Percentiles rank a stretch among this genome's conserved stretches.
Conservation (phyloP, 2,113 vertebrate genomes). For the Anthoscopus minutus region DNA sequence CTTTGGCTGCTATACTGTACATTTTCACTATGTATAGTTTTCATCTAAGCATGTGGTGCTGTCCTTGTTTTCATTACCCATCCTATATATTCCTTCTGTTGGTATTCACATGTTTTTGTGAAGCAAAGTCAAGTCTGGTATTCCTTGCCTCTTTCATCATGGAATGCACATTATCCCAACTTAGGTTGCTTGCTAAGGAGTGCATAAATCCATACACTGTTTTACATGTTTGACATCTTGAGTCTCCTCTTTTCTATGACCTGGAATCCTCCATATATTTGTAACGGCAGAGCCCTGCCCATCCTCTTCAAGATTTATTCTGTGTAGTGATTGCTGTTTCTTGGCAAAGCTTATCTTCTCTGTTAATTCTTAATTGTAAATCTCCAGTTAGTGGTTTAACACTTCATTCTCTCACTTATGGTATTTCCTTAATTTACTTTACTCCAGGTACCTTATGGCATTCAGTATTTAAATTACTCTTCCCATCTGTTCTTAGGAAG, state of each 20-base stretch:
- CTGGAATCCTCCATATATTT: background rate
- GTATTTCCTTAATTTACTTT: constrained; percentile 47
- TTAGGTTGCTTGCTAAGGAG: background rate
- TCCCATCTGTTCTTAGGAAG: constrained; percentile 42
- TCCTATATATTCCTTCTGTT: background rate
- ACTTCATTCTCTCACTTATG: background rate
- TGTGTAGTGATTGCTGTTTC: background rate
- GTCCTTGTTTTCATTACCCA: background rate
- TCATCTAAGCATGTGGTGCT: background rate
- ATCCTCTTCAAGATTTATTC: background rate
- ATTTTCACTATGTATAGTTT: background rate
- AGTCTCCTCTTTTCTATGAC: background rate
- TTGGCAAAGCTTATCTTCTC: background rate
- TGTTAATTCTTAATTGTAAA: constrained; percentile 42
- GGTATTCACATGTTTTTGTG: background rate
- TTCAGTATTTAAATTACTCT: constrained; percentile 23
- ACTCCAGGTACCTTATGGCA: constrained; percentile 40
- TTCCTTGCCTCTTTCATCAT: background rate
- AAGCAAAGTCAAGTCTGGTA: background rate
- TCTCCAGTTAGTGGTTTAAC: background rate
- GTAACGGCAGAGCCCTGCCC: background rate
- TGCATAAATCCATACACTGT: background rate
- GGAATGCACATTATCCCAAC: background rate
- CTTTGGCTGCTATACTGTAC: background rate
- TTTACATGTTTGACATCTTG: background rate